Base-by-base conservation (phyloP, 1,140 invertebrate genomes). In the Globodera rostochiensis region DNA sequence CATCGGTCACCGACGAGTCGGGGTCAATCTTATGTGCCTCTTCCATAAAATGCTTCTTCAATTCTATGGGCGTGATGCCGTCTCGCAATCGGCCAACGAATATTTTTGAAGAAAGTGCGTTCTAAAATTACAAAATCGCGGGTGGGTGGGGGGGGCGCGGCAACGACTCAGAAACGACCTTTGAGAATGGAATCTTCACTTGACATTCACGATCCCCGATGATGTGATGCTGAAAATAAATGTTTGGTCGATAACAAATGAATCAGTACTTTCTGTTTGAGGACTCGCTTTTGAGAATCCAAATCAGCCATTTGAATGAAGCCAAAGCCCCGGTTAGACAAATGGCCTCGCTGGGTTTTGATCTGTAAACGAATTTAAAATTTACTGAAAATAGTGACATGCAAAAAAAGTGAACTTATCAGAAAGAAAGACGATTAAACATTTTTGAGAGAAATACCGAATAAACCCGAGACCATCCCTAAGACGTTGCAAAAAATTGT, bases 261-360 rank as follows among this genome's bases (percentile, higher is more conserved):
- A 64, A 64, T 11, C 57, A 19, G 15, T 3, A 46, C 45, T 15
- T 78, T 66, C 19, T 87, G 53, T 9, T 70, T 19, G 11, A 86
- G 67, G n/a, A 87, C 86, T 70, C 67, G 60, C 19, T 88, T 67
- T 82, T 92, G 91, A 5, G 90, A 82, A 15, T 91, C 90, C 80
- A 91, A 91, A n/a, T 91, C 89, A 49, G 85, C 86, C 87, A 92
- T 92, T 53, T 91, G 85, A 6, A 92, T 88, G 88, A 92, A 92
- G 15, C 91, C 91, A 87, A 92, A 92, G n/a, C 91, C 91, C 83
- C 91, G 91, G 19, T 90, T 91, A 77, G 91, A 87, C n/a, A 89
- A 87, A 46, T 82, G 83, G 91, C 91, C 81, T 88, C 89, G 84
- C 91, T 92, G 77, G 6, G 64, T 66, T 69, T 78, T 78, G 66